phyloP scores from a whole-genome alignment of 2,797 vertebrate genomes.

The Prionace glauca region DNA sequence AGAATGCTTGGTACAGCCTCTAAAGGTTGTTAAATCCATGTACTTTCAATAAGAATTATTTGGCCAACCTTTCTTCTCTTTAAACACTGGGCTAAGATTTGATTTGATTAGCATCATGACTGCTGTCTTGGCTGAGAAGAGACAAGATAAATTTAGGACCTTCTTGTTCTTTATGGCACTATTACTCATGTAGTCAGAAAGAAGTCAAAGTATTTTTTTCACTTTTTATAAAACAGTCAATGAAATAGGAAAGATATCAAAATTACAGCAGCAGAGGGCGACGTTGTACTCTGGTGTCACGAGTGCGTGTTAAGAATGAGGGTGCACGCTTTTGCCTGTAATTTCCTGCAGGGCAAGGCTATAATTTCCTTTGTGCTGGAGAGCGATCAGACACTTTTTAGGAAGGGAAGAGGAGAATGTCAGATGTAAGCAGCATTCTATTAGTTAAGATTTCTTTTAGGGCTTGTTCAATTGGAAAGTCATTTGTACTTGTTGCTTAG shows the following conservation, averaged over 20 bases:
- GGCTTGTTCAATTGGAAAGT: neutral
- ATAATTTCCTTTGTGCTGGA: neutral
- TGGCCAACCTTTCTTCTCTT: too few relatives aligned
- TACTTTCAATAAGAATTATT: neutral
- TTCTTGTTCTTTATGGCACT: neutral
- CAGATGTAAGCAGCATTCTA: neutral
- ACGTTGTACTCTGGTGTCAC: neutral
- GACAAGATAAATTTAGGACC: neutral
- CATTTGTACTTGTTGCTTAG: neutral
- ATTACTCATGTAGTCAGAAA: neutral
- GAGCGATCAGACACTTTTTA: neutral
- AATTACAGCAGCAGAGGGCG: constrained; percentile 1
- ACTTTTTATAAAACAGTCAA: neutral
- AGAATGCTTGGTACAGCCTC: neutral
- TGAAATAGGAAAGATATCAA: neutral
- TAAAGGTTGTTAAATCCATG: too few relatives aligned
- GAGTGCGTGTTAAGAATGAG: neutral
- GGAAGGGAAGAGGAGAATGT: neutral
- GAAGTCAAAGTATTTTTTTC: neutral
- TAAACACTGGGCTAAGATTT: too few relatives aligned
- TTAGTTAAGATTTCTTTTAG: neutral
- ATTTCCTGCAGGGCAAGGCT: neutral
- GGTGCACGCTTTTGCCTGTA: neutral
- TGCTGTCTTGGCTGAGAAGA: neutral
- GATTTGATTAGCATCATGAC: neutral